These are phyloP conservation scores for Euschistus heros DNA, from an alignment of 1,140 invertebrate genomes.

Conservation along the genomic window DNA sequence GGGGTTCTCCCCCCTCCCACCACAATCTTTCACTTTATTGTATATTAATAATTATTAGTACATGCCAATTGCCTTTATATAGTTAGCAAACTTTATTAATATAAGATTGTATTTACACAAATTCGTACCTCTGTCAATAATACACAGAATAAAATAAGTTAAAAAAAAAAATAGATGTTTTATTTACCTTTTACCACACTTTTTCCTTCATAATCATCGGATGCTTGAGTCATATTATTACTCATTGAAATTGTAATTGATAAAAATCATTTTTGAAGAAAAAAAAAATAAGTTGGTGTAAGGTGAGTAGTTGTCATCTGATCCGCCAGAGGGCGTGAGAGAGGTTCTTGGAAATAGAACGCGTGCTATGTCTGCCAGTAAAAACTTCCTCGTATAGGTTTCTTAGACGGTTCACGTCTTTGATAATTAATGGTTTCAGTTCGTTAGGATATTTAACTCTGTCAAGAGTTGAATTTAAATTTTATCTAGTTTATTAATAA, in stretches of 20 bases:
- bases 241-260: background rate
- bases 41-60: slow-evolving; percentile 24
- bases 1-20: background rate
- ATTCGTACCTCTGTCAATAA: slow-evolving; percentile 28
- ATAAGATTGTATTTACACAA: slow-evolving; percentile 28
- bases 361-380: slow-evolving; percentile 10
- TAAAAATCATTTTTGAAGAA: background rate
- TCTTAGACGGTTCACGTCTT: too few species aligned
- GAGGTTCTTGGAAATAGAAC: slow-evolving; percentile 11
- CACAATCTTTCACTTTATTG: slow-evolving; percentile 11
- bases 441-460: too few species aligned
- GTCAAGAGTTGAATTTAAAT: too few species aligned
- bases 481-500: too few species aligned
- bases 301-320: background rate
- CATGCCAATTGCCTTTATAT: slow-evolving; percentile 28
- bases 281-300: background rate
- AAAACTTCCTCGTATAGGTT: background rate
- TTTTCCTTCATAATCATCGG: background rate
- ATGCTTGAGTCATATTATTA: too few species aligned
- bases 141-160: slow-evolving; percentile 23
- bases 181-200: background rate
- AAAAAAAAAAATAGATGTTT: background rate
- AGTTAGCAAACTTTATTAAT: slow-evolving; percentile 23
- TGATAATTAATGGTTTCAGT: too few species aligned
- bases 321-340: slow-evolving; percentile 5